Base-by-base conservation (phyloP, 1,140 invertebrate species). In the Apis cerana region DNA sequence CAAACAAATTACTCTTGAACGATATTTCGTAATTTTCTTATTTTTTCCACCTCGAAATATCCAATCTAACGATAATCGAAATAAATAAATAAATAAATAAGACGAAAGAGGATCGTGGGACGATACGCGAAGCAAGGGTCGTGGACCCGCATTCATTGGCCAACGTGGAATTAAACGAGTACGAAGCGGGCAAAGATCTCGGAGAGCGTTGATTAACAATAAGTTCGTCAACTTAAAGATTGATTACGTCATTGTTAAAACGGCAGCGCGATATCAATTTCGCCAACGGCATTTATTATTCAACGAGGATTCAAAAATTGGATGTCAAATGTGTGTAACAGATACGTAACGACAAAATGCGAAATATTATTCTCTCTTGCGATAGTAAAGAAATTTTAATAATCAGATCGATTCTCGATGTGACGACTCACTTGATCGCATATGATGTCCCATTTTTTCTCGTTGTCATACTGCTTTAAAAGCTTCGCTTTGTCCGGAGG, bases 391-490 rank as follows among this genome's bases (percentile, higher is more conserved):
- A n/a, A n/a, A n/a, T n/a, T n/a, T n/a, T n/a, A n/a, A n/a, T n/a
- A n/a, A n/a, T n/a, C n/a, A n/a, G n/a, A n/a, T n/a, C n/a, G n/a
- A n/a, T n/a, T n/a, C n/a, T n/a, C n/a, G n/a, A n/a, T n/a, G n/a
- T n/a, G n/a, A n/a, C n/a, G n/a, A n/a, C n/a, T n/a, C 93, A 98
- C 97, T 96, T 99, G 99, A 96, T 99, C 99, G 95, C 98, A 99
- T 94, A 99, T 99, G 92, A 99, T 97, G 93, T 99, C 99, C 99
- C 99, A 99, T 95, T 99, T 99, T 93, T 99, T 99, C 91, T 99
- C 98, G 92, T 98, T 97, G 94, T 99, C 98, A 92, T 99, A 99
- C 92, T 98, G 97, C 90, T 98, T 98, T 68, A 99, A 95, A 13
- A 99, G 95, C 94, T 99, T 99, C 82, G 98, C 98, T 94, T 99